These are phyloP conservation scores for Telmatochromis sp. DNA, from an alignment of 2,113 vertebrate species.

Conservation along the genomic window DNA sequence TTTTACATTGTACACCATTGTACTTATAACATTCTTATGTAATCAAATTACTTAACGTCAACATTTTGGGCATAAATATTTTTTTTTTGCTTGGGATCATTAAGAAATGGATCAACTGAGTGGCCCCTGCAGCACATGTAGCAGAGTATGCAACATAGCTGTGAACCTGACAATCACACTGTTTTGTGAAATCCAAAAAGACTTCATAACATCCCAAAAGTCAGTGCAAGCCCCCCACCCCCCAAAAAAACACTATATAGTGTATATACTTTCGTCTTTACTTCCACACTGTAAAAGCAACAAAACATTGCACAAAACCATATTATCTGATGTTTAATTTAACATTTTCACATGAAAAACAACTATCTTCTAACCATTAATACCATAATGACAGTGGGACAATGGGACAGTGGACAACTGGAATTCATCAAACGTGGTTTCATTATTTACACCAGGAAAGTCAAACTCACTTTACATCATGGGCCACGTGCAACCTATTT, in stretches of 20 bases:
- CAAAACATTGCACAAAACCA: not conserved
- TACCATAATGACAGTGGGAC: not conserved
- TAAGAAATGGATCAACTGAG: not conserved
- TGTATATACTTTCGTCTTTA: not conserved
- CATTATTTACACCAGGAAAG: not conserved
- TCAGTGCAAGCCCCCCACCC: not conserved
- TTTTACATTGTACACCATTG: not conserved
- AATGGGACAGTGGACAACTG: not conserved
- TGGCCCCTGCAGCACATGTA: not conserved
- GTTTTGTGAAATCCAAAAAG: not conserved
- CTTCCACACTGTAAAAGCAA: not conserved
- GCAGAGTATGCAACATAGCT: not conserved
- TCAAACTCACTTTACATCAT: not conserved
- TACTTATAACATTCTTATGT: not conserved
- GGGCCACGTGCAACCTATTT: not conserved
- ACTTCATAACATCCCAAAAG: not conserved
- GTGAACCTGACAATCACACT: too few relatives aligned
- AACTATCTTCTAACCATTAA: not conserved
- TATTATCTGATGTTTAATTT: not conserved
- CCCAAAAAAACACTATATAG: rapidly evolving
- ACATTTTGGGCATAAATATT: not conserved
- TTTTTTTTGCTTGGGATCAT: not conserved
- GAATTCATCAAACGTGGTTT: rapidly evolving
- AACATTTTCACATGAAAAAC: not conserved
- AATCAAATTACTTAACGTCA: not conserved